Evolutionary conservation across 2,888 invertebrate species (phyloP), one percentile per base, ranked within the genome.

Genomic region (Tenthredo mesomela): DNA sequence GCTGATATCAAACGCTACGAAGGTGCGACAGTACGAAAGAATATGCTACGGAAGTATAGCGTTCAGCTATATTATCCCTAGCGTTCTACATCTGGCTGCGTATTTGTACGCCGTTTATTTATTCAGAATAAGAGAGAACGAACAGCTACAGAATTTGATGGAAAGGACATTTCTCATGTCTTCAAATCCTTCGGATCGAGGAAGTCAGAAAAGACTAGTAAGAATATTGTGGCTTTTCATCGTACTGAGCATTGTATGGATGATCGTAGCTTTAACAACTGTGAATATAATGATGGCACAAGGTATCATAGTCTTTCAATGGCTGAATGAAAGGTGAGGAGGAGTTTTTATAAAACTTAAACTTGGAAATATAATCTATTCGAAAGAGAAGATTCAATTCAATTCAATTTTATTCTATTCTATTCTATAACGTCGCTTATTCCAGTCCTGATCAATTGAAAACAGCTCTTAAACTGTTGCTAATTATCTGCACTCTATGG

Each of bases 81-180:
- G 96, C 92, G 88, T 95, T 82, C 93, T 97, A 43, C 97, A 97
- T 93, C 95, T 97, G 84, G 87, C 94, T 73, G 97, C 96, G 18
- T 97, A 97, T 90, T 89, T 97, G 21, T 96, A 97, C 87, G 96
- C 97, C 0, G 94, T 97, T 84, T 95, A 96, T 90, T 94, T 97
- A 82, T 96, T 97, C 91, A 94, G 97, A 89, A 95, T 96, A 87
- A 95, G 96, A 50, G 97, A 97, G 91, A 97, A 97, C 91, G 97
- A 97, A 91, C 97, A 97, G 89, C 92, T 97, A 82, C 97, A 97
- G 89, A 96, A 97, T 93, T 94, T 97, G 80, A 97, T 97, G 95
- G 97, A 97, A 93, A 95, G 97, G 89, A 97, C 96, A 0, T 97
- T 97, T 91, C 93, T 97, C 54, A 94, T 97, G 86, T 96, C 97